Percentiles rank a stretch among this genome's conserved stretches.
phyloP scores from a whole-genome alignment of 2,797 vertebrate genomes.

The Sciurus vulgaris region DNA sequence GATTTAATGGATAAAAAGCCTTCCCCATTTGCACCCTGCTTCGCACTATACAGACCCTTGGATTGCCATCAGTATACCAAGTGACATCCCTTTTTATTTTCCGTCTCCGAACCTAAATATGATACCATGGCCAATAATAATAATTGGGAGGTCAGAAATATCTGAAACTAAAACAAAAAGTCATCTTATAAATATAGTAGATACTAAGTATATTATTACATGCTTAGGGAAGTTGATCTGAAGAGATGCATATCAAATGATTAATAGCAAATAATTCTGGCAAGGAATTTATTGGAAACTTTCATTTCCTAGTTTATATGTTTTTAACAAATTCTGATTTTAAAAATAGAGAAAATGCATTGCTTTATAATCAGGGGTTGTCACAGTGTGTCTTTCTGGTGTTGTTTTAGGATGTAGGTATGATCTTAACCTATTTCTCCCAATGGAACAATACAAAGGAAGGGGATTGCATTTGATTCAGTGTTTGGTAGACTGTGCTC shows the following conservation, averaged over 20 bases:
- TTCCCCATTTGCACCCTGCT: neutral
- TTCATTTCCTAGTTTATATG: neutral
- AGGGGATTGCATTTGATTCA: neutral
- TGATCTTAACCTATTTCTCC: neutral
- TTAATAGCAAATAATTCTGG: neutral
- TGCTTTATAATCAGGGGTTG: neutral
- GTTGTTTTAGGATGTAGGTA: constrained; percentile 1
- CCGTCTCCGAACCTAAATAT: constrained; percentile 16
- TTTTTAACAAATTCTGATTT: constrained; percentile 6
- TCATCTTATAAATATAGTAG: neutral
- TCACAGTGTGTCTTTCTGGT: neutral
- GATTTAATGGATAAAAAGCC: constrained; percentile 33
- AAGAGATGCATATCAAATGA: neutral
- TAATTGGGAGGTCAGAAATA: constrained; percentile 49
- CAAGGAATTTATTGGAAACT: neutral
- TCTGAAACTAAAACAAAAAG: neutral
- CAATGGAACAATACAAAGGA: neutral
- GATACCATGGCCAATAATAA: neutral
- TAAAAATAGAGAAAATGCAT: neutral
- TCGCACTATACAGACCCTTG: neutral
- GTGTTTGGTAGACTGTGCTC: neutral
- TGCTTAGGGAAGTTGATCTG: constrained; percentile 27
- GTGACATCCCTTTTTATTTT: neutral
- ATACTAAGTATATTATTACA: neutral
- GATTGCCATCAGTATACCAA: neutral